Evolutionary conservation across 2,888 invertebrate genomes (phyloP), one percentile per base, ranked within the genome.

Genomic region (Conistra vaccinii): DNA sequence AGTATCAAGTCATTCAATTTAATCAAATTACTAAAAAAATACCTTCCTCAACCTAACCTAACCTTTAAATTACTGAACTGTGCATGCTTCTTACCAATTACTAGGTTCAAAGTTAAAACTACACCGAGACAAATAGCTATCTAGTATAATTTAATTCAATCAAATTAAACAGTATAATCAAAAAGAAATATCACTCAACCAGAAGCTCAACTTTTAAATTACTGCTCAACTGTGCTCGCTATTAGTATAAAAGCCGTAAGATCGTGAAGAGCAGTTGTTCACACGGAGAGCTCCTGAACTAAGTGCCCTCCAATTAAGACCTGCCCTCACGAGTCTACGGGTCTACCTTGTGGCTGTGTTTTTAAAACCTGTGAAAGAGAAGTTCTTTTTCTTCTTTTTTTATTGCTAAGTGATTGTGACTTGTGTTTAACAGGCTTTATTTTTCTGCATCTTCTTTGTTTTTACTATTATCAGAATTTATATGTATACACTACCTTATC

Each of bases 251-350:
- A 85, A 83, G 69, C 84, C 63, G 55, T 85, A 85, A 88, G 84
- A 85, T 78, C 78, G 74, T 85, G 67, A 78, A 86, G 88, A 80
- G 80, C 72, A 86, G 88, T 88, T 89, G 87, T 93, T 91, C 88
- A 90, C 80, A 82, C 87, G 75, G 80, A 94, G 94, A 79, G 93
- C 91, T 90, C 94, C 89, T 79, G 88, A 92, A 83, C 72, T 88
- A 90, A 95, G 95, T 89, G 91, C 92, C 87, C 95, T 95, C 95
- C 95, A 95, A 95, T 95, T 95, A 95, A 93, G 88, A 89, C 89
- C 80, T 76, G 85, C 90, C 88, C 93, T 92, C 82, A 51, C 60
- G 63, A 67, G 61, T 74, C 78, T 73, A 26, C 60, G 55, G 61
- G 61, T 74, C 78, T 76, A 65, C 84, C 85, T 86, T 83, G 82